Conservation (phyloP, 2,888 invertebrate genomes). For the Epinotia brunnichana region DNA sequence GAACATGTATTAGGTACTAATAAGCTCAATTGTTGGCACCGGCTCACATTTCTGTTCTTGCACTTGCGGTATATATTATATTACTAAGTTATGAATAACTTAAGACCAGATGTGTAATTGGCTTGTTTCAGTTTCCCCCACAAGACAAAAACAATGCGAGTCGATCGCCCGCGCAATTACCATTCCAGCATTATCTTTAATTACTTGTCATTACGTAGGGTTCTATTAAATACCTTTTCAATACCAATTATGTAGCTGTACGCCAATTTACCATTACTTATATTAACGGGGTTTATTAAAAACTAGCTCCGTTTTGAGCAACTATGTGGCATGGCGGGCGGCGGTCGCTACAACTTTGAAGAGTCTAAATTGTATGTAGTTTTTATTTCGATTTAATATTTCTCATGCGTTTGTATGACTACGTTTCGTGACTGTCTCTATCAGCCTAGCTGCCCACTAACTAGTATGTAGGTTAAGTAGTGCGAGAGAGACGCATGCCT, state of each 20-base stretch:
- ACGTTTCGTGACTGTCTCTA: no score
- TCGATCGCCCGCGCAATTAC: slow-evolving; percentile 66
- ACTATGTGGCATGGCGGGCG: neutral
- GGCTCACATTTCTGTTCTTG: neutral
- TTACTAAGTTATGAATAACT: slow-evolving; percentile 2
- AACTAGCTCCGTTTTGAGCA: neutral
- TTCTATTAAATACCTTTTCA: slow-evolving; percentile 58
- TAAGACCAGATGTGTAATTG: slow-evolving; percentile 35
- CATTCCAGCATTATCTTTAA: slow-evolving; percentile 69
- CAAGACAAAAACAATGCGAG: slow-evolving; percentile 53
- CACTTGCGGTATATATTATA: neutral
- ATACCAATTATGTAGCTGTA: slow-evolving; percentile 50
- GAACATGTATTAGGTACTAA: neutral
- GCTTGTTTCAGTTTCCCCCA: slow-evolving; percentile 21
- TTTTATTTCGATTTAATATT: neutral
- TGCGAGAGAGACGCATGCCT: no score
- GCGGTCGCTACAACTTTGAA: neutral
- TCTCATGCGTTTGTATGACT: neutral
- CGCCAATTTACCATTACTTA: slow-evolving; percentile 54
- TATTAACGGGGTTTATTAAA: slow-evolving; percentile 42
- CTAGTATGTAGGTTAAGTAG: no score
- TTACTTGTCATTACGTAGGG: slow-evolving; percentile 63
- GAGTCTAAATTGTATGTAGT: neutral
- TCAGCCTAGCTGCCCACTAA: neutral
- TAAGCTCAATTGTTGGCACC: neutral